Conservation (phyloP, 2,888 invertebrate genomes). For the Epirrhoe alternata region DNA sequence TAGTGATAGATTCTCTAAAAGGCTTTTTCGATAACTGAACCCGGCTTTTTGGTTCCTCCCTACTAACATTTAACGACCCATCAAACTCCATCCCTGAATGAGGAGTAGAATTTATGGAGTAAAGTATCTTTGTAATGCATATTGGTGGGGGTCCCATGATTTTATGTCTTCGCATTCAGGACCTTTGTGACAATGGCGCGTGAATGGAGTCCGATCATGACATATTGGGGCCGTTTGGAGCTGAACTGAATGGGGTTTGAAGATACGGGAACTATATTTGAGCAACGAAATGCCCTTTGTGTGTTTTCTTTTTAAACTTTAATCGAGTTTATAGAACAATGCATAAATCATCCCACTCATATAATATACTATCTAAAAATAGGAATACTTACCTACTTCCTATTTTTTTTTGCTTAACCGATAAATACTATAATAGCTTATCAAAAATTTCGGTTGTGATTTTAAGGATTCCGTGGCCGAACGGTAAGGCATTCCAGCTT, state of each 20-base stretch:
- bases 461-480: no score
- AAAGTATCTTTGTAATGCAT: constrained; percentile 29
- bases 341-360: no score
- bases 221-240: constrained; percentile 7
- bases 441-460: no score
- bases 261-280: constrained; percentile 1
- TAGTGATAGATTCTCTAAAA: neutral
- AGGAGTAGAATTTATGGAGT: constrained; percentile 36
- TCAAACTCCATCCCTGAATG: constrained; percentile 39
- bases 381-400: no score
- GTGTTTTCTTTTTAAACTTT: no score
- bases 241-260: constrained; percentile 6
- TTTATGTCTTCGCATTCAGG: constrained; percentile 26
- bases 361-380: no score
- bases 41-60: constrained; percentile 14
- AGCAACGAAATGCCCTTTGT: neutral
- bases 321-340: no score
- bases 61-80: constrained; percentile 37
- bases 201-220: constrained; percentile 21
- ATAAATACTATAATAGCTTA: no score
- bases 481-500: no score
- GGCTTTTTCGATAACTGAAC: neutral
- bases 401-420: no score
- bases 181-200: constrained; percentile 20
- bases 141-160: constrained; percentile 20